Evolutionary conservation across 1,140 invertebrate genomes (phyloP).

Genomic region (Hyphantria cunea): DNA sequence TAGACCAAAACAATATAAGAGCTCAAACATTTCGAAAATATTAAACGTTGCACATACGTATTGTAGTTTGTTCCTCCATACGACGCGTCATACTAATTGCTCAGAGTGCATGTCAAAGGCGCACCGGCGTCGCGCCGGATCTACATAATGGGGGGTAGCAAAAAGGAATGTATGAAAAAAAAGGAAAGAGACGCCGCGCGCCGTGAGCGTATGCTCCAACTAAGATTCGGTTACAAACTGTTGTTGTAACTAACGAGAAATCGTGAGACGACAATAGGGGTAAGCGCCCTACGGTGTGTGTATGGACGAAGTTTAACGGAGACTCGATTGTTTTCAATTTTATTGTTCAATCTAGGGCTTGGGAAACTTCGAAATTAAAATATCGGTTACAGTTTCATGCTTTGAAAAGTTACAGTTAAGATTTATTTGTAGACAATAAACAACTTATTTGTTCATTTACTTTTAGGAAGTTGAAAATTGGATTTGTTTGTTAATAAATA

Average conservation of each 20-base stretch:
- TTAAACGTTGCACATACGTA: slow-evolving; percentile 21
- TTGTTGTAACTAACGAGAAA: slow-evolving; percentile 54
- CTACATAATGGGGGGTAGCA: slow-evolving; percentile 68
- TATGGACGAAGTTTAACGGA: slow-evolving; percentile 8
- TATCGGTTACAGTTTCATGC: background rate
- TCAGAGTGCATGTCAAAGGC: slow-evolving; percentile 74
- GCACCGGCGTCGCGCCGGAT: slow-evolving; percentile 75
- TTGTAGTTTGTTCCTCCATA: slow-evolving; percentile 37
- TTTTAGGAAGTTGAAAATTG: too few relatives aligned
- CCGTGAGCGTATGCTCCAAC: slow-evolving; percentile 47
- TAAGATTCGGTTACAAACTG: slow-evolving; percentile 69
- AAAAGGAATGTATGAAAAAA: slow-evolving; percentile 68
- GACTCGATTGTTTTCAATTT: slow-evolving; percentile 14
- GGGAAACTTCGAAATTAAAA: background rate
- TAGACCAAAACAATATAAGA: background rate
- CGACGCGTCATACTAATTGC: slow-evolving; percentile 77
- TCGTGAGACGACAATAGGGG: slow-evolving; percentile 32
- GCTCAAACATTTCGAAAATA: slow-evolving; percentile 25
- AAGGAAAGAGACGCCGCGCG: slow-evolving; percentile 52
- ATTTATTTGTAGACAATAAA: background rate
- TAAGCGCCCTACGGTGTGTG: slow-evolving; percentile 13
- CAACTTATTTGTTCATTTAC: too few relatives aligned
- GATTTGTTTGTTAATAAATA: too few relatives aligned
- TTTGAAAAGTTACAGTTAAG: background rate
- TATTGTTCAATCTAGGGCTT: slow-evolving; percentile 17